Evolutionary conservation across 2,888 invertebrate genomes (phyloP).

Genomic region (Ptilodon capucinus): DNA sequence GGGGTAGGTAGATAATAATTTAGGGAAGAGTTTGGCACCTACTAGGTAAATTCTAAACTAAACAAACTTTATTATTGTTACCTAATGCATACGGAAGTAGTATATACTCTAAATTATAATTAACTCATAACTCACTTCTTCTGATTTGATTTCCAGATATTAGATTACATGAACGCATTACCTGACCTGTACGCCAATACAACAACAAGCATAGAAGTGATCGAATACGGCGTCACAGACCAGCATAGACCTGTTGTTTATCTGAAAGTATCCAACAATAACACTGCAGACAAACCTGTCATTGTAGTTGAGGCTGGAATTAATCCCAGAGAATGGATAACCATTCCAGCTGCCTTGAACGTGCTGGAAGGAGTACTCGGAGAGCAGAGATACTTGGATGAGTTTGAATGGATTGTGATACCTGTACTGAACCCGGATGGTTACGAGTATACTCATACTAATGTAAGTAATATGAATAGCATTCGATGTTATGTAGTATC

Average conservation of each 20-base stretch:
- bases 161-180: conserved; percentile 45
- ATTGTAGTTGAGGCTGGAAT: conserved; percentile 84
- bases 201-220: conserved; percentile 37
- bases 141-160: conserved; percentile 61
- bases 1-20: too few species aligned
- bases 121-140: too few species aligned
- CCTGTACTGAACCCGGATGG: conserved; percentile 89
- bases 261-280: conserved; percentile 70
- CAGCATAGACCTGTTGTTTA: conserved; percentile 59
- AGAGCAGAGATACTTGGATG: conserved; percentile 70
- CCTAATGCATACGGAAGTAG: too few species aligned
- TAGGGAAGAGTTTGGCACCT: too few species aligned
- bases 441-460: conserved; percentile 84
- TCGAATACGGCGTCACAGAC: conserved; percentile 51
- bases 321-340: conserved; percentile 88
- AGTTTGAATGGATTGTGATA: conserved; percentile 86
- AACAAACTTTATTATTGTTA: not conserved
- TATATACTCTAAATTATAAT: too few species aligned
- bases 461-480: conserved; percentile 56
- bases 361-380: conserved; percentile 83
- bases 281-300: conserved; percentile 64
- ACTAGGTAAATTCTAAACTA: too few species aligned
- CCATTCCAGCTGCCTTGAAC: conserved; percentile 85
- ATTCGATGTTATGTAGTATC: not conserved
- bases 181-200: conserved; percentile 37